Conservation (phyloP, 2,113 vertebrate genomes). For the Siphamia tubifer region DNA sequence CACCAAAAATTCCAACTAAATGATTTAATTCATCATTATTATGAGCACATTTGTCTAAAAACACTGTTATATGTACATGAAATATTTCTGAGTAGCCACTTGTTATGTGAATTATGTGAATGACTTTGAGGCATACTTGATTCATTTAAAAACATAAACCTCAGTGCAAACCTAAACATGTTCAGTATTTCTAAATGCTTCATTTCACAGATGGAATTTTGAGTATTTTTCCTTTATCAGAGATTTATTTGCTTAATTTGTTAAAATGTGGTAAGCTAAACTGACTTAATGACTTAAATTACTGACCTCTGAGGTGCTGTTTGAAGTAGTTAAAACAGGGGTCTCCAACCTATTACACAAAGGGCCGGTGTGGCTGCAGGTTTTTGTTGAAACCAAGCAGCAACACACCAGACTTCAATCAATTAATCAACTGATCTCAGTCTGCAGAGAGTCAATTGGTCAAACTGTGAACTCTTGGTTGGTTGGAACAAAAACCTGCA, state of each 20-base stretch:
- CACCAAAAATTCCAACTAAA: not conserved
- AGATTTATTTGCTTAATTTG: constrained; percentile 21
- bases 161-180: not conserved
- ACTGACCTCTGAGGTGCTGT: not conserved
- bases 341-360: too few species aligned
- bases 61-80: not conserved
- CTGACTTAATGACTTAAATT: not conserved
- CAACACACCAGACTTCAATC: too few species aligned
- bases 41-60: not conserved
- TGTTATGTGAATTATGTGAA: not conserved
- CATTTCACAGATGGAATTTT: not conserved
- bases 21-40: not conserved
- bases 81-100: not conserved
- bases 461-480: too few species aligned
- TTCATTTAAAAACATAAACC: not conserved
- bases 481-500: too few species aligned
- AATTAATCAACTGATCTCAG: too few species aligned
- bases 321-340: not conserved
- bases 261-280: constrained; percentile 6
- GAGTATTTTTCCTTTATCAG: not conserved
- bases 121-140: not conserved
- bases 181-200: not conserved
- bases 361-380: too few species aligned
- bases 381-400: too few species aligned
- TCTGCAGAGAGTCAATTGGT: too few species aligned